Conservation (phyloP, 2,888 invertebrate genomes). For the Eulithis testata region DNA sequence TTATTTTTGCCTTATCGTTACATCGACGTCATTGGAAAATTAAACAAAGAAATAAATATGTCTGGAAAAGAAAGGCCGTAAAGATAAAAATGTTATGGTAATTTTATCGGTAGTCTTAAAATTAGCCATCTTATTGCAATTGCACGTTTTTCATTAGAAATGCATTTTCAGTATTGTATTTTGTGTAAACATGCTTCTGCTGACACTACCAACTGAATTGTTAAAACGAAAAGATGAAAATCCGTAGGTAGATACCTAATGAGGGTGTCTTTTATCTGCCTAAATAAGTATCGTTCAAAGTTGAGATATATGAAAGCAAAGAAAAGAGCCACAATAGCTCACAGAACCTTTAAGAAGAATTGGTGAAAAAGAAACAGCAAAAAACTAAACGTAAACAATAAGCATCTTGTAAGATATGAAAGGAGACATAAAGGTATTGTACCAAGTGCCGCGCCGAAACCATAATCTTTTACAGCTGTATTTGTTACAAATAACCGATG, state of each 20-base stretch:
- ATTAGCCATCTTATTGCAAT: constrained; percentile 20
- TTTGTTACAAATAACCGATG: constrained; percentile 51
- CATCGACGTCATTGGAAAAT: constrained; percentile 33
- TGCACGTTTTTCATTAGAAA: constrained; percentile 25
- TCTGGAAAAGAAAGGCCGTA: constrained; percentile 18
- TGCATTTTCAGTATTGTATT: constrained; percentile 1
- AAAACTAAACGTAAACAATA: constrained; percentile 15
- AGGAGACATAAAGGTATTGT: constrained; percentile 29
- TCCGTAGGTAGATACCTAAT: no score
- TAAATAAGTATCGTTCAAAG: background rate
- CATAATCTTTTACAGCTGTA: constrained; percentile 39
- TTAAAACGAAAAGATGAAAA: no score
- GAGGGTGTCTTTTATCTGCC: no score
- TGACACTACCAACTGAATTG: no score
- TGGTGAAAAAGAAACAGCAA: constrained; percentile 14
- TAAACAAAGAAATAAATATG: constrained; percentile 31
- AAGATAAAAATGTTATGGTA: constrained; percentile 23
- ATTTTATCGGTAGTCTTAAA: constrained; percentile 19
- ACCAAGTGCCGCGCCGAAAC: constrained; percentile 34
- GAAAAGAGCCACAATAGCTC: background rate
- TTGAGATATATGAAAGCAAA: background rate
- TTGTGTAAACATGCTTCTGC: background rate
- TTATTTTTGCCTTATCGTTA: constrained; percentile 34
- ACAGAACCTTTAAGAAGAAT: constrained; percentile 1
- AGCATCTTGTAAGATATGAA: constrained; percentile 1